These are phyloP conservation scores for Sciurus carolinensis DNA, from an alignment of 2,797 vertebrate genomes.

Conservation along the genomic window DNA sequence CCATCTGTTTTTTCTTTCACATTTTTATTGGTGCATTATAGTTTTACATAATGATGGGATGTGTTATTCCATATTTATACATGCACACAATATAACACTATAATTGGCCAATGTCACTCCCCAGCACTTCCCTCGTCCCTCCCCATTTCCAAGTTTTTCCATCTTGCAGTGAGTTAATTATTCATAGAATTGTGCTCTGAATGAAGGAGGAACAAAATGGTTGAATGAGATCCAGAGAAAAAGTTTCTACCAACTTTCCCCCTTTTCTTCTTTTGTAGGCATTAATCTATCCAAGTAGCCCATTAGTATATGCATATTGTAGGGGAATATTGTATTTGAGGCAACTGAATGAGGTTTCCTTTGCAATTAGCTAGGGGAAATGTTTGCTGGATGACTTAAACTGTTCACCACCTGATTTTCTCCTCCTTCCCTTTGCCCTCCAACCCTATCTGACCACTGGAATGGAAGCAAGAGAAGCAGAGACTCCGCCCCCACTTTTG, in stretches of 20 bases:
- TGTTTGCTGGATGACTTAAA: neutral
- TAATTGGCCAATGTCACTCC: too few relatives aligned
- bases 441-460: neutral
- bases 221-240: neutral
- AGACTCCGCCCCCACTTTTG: neutral
- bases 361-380: neutral
- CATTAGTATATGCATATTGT: neutral
- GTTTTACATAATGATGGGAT: too few relatives aligned
- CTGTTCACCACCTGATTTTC: too few relatives aligned
- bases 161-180: constrained; percentile 7
- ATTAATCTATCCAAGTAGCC: neutral
- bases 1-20: neutral
- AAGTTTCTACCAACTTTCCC: neutral
- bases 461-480: neutral
- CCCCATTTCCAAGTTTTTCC: neutral
- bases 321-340: too few relatives aligned
- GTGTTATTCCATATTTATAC: too few relatives aligned
- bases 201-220: neutral
- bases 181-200: neutral
- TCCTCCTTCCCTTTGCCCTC: neutral
- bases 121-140: too few relatives aligned
- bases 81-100: too few relatives aligned
- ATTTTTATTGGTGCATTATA: too few relatives aligned
- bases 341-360: neutral
- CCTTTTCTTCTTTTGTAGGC: neutral